A percentile compares a stretch with the other conserved stretches of the same genome.
phyloP scores from a whole-genome alignment of 2,113 vertebrate genomes.

The Myxocyprinus asiaticus region DNA sequence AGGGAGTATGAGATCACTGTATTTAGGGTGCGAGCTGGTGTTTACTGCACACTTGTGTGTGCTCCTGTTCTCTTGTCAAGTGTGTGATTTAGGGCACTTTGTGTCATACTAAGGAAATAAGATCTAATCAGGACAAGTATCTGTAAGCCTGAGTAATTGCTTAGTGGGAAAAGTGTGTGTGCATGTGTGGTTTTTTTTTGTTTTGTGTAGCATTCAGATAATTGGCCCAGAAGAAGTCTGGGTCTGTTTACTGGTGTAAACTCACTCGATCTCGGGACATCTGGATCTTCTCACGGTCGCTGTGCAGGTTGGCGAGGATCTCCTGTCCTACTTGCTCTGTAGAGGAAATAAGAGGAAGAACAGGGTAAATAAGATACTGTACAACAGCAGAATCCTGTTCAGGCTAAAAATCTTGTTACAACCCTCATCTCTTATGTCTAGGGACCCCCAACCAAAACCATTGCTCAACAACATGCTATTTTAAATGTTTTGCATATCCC shows the following conservation, averaged over 20 bases:
- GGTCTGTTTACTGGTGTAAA: slow-evolving; percentile 46
- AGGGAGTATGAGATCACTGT: too few species aligned
- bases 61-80: slow-evolving; percentile 6
- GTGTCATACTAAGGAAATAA: neutral
- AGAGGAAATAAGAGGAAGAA: slow-evolving; percentile 57
- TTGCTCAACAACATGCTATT: slow-evolving; percentile 34
- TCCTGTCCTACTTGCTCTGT: slow-evolving; percentile 97
- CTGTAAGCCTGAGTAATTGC: neutral
- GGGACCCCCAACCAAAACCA: slow-evolving; percentile 26
- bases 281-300: slow-evolving; percentile 96
- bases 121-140: neutral
- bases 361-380: too few species aligned
- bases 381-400: neutral
- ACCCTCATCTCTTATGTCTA: slow-evolving; percentile 14
- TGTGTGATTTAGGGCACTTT: slow-evolving; percentile 24
- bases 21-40: slow-evolving; percentile 12
- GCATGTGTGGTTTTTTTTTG: too few species aligned
- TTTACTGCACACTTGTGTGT: neutral
- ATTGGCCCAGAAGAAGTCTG: too few species aligned
- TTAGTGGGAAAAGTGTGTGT: neutral
- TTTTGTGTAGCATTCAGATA: too few species aligned
- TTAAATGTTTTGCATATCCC: slow-evolving; percentile 45
- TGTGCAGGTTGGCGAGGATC: slow-evolving; percentile 92
- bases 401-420: slow-evolving; percentile 31
- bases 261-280: slow-evolving; percentile 93